Base-by-base conservation (phyloP, 1,140 invertebrate genomes). In the Cydia strobilella region DNA sequence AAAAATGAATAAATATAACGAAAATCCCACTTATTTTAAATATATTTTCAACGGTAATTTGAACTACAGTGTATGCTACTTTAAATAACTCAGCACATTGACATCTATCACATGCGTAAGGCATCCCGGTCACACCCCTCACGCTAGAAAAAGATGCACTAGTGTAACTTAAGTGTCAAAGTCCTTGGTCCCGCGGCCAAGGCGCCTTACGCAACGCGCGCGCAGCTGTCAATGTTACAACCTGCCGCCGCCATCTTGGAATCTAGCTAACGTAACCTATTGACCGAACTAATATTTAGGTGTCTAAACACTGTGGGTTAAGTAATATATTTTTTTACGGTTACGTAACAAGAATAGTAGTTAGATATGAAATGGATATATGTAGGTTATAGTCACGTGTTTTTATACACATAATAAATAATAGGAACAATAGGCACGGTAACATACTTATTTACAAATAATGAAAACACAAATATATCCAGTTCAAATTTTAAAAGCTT, bases 211-310 rank as follows among this genome's bases (percentile, higher is more conserved):
- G 18, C 72, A 73, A 73, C 42, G 12, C 72, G 5, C 18, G 72
- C 72, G 72, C 72, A 73, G 65, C 72, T 73, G 72, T 73, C 72
- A 73, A 73, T 73, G 72, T 73, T 48, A 54, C 72, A 73, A 54
- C 69, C 35, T 35, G 69, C 15, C 69, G 65, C 27, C 69, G 72
- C 72, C 72, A 73, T 73, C 72, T 73, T 73, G 72, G 72, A 23
- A 15, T 54, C 51, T 48, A 48, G 15, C 48, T 59, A 59, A 59
- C 54, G 54, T 59, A 59, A 59, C 54, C 54, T 59, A 59, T 59
- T 59, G 54, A 59, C 54, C 54, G 18, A 59, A 59, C 54, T 59
- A 15, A 48, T 15, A 23, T 59, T 59, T 23, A 59, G 20, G 54
- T 59, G 54, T 59, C n/a, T 23, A 18, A 59, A 59, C 54, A 23